A percentile compares a stretch with the other conserved stretches of the same genome.
Evolutionary conservation across 2,113 vertebrate species (phyloP).

Genomic region (Hippopotamus amphibius): DNA sequence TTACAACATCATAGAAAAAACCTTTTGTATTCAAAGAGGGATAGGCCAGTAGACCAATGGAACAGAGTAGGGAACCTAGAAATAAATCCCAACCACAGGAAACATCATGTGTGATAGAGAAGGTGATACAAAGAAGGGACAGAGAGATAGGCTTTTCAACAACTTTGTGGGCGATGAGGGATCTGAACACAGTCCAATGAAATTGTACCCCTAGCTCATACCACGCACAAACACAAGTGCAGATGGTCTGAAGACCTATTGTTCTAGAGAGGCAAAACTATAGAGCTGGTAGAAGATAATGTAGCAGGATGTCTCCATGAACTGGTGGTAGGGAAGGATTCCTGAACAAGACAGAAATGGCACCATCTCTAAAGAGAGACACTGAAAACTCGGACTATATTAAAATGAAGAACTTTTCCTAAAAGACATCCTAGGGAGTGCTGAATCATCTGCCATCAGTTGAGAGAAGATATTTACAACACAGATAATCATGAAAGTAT

Average conservation of each 20-base stretch:
- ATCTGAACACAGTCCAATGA: background rate
- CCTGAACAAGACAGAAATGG: background rate
- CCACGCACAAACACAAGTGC: background rate
- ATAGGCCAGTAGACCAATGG: background rate
- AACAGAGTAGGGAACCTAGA: background rate
- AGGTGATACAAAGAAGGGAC: background rate
- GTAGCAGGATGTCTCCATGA: background rate
- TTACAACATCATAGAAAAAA: too few species aligned
- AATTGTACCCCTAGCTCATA: background rate
- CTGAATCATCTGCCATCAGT: accelerated
- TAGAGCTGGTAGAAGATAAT: background rate
- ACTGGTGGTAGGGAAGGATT: background rate
- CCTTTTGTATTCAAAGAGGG: background rate
- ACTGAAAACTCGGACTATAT: background rate
- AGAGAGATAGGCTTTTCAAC: background rate
- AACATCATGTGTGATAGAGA: background rate
- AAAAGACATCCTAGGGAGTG: background rate
- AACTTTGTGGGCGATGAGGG: background rate
- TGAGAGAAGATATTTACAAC: background rate
- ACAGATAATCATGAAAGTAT: background rate
- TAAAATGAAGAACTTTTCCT: background rate
- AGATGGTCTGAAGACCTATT: background rate
- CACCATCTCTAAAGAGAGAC: background rate
- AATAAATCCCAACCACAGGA: background rate
- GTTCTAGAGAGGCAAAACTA: background rate